Percentiles rank a stretch among this genome's conserved stretches.
Conservation (phyloP, 2,888 invertebrate genomes). For the Sturmia bella region DNA sequence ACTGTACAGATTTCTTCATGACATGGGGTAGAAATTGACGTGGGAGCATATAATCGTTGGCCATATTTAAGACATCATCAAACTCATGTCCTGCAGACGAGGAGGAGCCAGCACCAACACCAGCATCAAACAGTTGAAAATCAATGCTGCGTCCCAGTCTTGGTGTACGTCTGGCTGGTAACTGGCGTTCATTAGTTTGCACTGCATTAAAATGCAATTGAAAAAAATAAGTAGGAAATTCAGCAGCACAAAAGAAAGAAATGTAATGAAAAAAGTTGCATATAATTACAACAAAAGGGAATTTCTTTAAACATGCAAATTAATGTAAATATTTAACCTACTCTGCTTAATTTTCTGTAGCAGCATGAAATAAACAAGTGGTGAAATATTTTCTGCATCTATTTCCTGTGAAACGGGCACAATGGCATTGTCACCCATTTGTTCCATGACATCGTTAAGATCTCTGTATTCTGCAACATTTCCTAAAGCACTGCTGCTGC, state of each 20-base stretch:
- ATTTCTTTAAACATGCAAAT: constrained; percentile 40
- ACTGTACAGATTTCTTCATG: constrained; percentile 82
- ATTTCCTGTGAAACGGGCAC: constrained; percentile 72
- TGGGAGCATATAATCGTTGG: constrained; percentile 65
- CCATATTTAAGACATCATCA: constrained; percentile 67
- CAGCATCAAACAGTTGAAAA: constrained; percentile 75
- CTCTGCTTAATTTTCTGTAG: constrained; percentile 77
- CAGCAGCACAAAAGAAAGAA: constrained; percentile 18
- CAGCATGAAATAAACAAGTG: constrained; percentile 77
- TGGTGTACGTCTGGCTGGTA: constrained; percentile 80
- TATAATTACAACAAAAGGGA: neutral
- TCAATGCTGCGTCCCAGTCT: constrained; percentile 83
- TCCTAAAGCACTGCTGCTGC: constrained; percentile 55
- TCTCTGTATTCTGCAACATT: constrained; percentile 73
- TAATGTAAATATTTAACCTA: constrained; percentile 70
- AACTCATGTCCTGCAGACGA: constrained; percentile 37
- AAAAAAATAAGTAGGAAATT: constrained; percentile 1
- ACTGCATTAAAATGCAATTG: constrained; percentile 71
- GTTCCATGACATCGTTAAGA: constrained; percentile 76
- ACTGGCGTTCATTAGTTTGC: constrained; percentile 75
- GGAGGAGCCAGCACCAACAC: constrained; percentile 34
- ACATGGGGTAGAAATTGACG: constrained; percentile 83
- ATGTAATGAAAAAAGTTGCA: constrained; percentile 4
- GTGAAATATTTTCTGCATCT: constrained; percentile 78
- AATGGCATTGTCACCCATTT: constrained; percentile 75